Evolutionary conservation across 2,797 vertebrate species (phyloP), one percentile per base, ranked within the genome.

Genomic region (Chelon auratus): DNA sequence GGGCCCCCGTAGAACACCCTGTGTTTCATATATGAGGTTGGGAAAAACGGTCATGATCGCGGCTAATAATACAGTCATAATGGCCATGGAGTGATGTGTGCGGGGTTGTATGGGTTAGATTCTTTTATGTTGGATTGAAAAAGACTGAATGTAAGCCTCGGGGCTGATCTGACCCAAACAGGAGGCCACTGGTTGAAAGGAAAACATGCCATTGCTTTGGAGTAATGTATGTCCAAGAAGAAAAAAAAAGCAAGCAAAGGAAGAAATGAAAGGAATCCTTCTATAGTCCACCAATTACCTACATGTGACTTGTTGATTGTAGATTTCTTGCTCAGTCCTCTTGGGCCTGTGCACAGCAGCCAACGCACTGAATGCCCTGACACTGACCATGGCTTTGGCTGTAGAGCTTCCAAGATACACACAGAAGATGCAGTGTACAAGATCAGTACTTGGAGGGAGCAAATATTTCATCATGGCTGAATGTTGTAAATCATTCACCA

Each of bases 11-110:
- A 57, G 51, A 78, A 68, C 53, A 48, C 68, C 72, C 69, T 4
- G 56, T 66, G 58, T 82, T 74, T 57, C 62, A 63, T n/a, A 53
- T n/a, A 20, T 10, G 60, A 72, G 75, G 40, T 56, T 5, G n/a
- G 75, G 62, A 67, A 89, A 77, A 89, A 77, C 62, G 80, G 67
- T 18, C 70, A n/a, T 54, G 59, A 73, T 81, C 22, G 37, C 47
- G 18, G 47, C 18, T 56, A 60, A 75, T 68, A 62, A 60, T 66
- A 59, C 33, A 59, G 20, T 56, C 30, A 63, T 67, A 74, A 70
- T 3, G 39, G 55, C 36, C 52, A 53, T 70, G 20, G 30, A 68
- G 17, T 60, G 14, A 62, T 57, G 37, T 54, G 51, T 59, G 52
- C n/a, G 3, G 33, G 57, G 24, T 30, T 51, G 17, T 40, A 2